Base-by-base conservation (phyloP, 1,140 invertebrate genomes). In the Brachionus plicatilis region DNA sequence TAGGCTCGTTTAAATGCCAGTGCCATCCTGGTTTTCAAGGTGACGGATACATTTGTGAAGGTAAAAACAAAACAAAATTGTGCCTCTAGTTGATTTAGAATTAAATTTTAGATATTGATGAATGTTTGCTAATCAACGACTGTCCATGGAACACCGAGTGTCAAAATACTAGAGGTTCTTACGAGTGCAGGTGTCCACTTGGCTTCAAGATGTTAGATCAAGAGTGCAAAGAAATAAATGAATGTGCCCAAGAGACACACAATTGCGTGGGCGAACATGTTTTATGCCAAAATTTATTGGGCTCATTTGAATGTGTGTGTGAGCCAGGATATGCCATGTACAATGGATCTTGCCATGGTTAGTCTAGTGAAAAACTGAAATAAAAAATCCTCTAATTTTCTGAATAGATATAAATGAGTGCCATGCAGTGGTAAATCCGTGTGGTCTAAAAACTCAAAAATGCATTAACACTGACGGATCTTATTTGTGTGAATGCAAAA, bases 11-110 rank as follows among this genome's bases (percentile, higher is more conserved):
- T 33, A 84, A 78, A 37, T 84, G 83, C 47, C 20, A 27, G 14
- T 84, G 83, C 43, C 1, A n/a, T 29, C 41, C 66, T 20, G 83
- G 83, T 14, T 75, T 86, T 84, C 86, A 85, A 72, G 88, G 88
- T 11, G 87, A 89, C 86, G 82, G 60, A 9, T 24, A 45, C 20
- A 3, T 65, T 65, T 83, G 82, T 20, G 14, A 29, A 41, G 76
- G 76, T 80, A 37, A 6, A 11, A 24, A 24, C 1, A 27, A 27
- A 33, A 11, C 24, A 37, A 43, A 72, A 50, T 3, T 78, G 14
- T 27, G 2, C 7, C 14, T 78, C 12, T 53, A 4, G 8, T 33
- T 17, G 14, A 29, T 78, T 53, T 24, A 70, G 45, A 29, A 43
- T 56, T 80, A 43, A 65, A 56, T 33, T 53, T 65, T 17, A 83